A percentile compares a stretch with the other conserved stretches of the same genome.
Evolutionary conservation across 2,888 invertebrate genomes (phyloP).

Genomic region (Cyclophora punctaria): DNA sequence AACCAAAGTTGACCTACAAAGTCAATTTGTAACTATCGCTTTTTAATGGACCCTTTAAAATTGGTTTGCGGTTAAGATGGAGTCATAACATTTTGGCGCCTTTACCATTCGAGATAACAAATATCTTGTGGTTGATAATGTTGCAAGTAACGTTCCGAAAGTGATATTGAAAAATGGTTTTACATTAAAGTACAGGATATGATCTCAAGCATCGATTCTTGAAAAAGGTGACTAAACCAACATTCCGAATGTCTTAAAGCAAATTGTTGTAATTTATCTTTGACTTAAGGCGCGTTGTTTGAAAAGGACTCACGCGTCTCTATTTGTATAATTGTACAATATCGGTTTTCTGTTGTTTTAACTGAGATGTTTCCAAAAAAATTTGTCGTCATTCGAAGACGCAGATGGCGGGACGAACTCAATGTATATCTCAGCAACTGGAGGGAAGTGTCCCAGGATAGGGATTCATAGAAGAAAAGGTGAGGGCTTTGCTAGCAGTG

Average conservation of each 20-base stretch:
- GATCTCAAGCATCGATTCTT: slow-evolving; percentile 28
- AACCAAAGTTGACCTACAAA: slow-evolving; percentile 35
- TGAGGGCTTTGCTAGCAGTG: too few relatives aligned
- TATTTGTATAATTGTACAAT: slow-evolving; percentile 42
- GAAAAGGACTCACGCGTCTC: slow-evolving; percentile 28
- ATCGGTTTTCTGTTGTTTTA: slow-evolving; percentile 40
- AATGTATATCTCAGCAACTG: too few relatives aligned
- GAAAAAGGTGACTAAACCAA: slow-evolving; percentile 33
- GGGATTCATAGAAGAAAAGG: too few relatives aligned
- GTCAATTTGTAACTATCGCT: slow-evolving; percentile 67
- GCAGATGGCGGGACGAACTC: too few relatives aligned
- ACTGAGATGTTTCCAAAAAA: too few relatives aligned
- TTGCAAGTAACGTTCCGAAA: slow-evolving; percentile 31
- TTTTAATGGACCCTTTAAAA: slow-evolving; percentile 68
- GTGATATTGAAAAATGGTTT: slow-evolving; percentile 47
- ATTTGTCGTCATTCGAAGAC: too few relatives aligned
- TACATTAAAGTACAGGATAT: slow-evolving; percentile 40
- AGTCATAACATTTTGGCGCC: slow-evolving; percentile 56
- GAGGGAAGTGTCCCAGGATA: too few relatives aligned
- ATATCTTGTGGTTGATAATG: slow-evolving; percentile 54
- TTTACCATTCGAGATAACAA: slow-evolving; percentile 47
- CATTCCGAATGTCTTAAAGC: slow-evolving; percentile 23
- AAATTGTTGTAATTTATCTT: slow-evolving; percentile 28
- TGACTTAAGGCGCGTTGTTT: slow-evolving; percentile 29
- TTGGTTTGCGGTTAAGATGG: slow-evolving; percentile 56